Base-by-base conservation (phyloP, 2,797 vertebrate species). In the Cynopterus sphinx region DNA sequence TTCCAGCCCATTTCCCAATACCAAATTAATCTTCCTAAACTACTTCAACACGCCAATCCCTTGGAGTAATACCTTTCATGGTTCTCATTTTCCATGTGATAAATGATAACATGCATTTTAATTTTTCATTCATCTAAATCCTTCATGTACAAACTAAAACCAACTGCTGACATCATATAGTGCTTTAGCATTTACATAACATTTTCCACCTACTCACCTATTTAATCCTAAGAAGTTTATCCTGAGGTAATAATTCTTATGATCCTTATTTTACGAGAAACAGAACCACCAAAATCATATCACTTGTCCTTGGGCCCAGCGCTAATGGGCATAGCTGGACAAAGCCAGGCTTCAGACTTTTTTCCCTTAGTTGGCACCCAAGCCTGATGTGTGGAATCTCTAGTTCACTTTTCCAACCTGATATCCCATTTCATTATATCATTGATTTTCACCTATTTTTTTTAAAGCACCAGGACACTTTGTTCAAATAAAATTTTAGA, bases 1-100 rank as follows among this genome's bases (percentile, higher is more conserved):
- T 39, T 31, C 26, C n/a, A 19, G 28, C 10, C 33, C 53, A n/a
- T 31, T 79, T 49, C 39, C 46, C 33, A 31, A 43, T 15, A 46
- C 46, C 5, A 16, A 36, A 51, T 77, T 46, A 61, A 61, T 43
- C 77, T 87, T 83, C 46, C 53, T 22, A 33, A 43, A 86, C n/a
- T 43, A 77, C 24, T 94, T 22, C 55, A 21, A 19, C 11, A 53
- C 15, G 49, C 49, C 17, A 51, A 0, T 73, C 57, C 33, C 83
- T 90, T 41, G 9, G 39, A 85, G 53, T 46, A 84, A 73, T 17
- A 55, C 41, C 46, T 87, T 89, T 78, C n/a, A 31, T 22, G 41
- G n/a, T 53, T 96, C 46, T 82, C 73, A 41, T 55, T 88, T 88
- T 88, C 90, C 81, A 49, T 46, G 39, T 84, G 73, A 74, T 65